Evolutionary conservation across 2,797 vertebrate species (phyloP), one percentile per base, ranked within the genome.

Genomic region (Acanthiza pusilla): DNA sequence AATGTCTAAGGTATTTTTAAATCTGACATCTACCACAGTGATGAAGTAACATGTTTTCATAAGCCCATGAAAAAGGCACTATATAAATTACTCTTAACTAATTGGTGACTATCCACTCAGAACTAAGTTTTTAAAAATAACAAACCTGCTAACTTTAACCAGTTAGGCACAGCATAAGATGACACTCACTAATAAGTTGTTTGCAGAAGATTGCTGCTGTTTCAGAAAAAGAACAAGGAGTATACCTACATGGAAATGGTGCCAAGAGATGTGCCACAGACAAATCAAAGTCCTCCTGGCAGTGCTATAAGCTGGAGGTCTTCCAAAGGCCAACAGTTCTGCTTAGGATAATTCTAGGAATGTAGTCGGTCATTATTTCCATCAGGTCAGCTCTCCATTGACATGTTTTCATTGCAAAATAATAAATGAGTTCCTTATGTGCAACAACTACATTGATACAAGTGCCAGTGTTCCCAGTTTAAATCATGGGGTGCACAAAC

Each of bases 381-480:
- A 94, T 73, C 82, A 78, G 73, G 79, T 88, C 76, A 57, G 55
- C 55, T 95, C 89, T 96, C 89, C 85, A 95, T 42, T 81, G 32
- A 91, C 36, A 85, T 26, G 36, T 66, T 93, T 89, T 81, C 85
- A 89, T 88, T 86, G 55, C 89, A 95, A 93, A 94, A 93, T 78
- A 89, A 91, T 51, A 93, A 94, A 96, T 88, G 26, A 84, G 79
- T 36, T 95, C 94, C 94, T 93, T 92, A 92, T 92, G 94, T 70
- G 76, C 62, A 94, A 70, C 23, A 81, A 45, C 45, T 55, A 20
- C 40, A 27, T 73, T 17, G 40, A 66, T 16, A 53, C 54, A 51
- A 93, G 68, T 67, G 47, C 43, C 87, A 92, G 61, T 16, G 23
- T 79, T 90, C 70, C 63, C 80, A 76, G 13, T 30, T 85, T 74